These are phyloP conservation scores for Phthorimaea operculella DNA, from an alignment of 1,140 invertebrate species.

Conservation along the genomic window DNA sequence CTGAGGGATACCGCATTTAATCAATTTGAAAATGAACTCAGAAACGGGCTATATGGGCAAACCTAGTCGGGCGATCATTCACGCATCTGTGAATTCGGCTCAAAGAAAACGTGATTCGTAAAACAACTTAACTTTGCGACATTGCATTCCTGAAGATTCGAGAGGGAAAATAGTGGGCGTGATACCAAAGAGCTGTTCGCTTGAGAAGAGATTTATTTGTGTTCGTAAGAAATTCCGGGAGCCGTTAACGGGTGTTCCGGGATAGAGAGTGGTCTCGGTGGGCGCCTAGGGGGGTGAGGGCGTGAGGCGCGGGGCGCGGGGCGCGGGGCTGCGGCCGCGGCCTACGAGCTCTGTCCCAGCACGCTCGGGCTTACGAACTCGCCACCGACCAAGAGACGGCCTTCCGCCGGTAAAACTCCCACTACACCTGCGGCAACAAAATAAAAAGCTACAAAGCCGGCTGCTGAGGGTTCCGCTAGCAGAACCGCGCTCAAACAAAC, in stretches of 20 bases:
- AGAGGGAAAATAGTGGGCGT: conserved; percentile 36
- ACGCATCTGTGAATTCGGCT: conserved; percentile 56
- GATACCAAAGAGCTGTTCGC: conserved; percentile 55
- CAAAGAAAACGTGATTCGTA: conserved; percentile 22
- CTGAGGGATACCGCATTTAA: conserved; percentile 57
- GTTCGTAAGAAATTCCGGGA: conserved; percentile 50
- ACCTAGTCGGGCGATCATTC: conserved; percentile 56
- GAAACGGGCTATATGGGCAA: conserved; percentile 62
- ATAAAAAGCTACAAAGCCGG: conserved; percentile 63
- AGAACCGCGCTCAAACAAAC: conserved; percentile 47
- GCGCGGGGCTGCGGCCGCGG: conserved; percentile 21
- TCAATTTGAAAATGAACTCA: conserved; percentile 23
- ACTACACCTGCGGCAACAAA: conserved; percentile 67
- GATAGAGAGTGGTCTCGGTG: conserved; percentile 20
- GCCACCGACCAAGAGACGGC: conserved; percentile 58
- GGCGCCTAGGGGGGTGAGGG: conserved; percentile 13
- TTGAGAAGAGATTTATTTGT: conserved; percentile 58
- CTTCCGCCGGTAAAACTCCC: conserved; percentile 61
- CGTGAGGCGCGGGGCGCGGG: conserved; percentile 17
- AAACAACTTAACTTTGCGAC: conserved; percentile 41
- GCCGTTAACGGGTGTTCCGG: conserved; percentile 48
- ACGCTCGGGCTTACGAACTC: conserved; percentile 53
- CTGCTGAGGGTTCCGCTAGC: conserved; percentile 37
- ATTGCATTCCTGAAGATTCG: conserved; percentile 59
- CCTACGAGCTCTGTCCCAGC: conserved; percentile 52